These are phyloP conservation scores for Climacteris rufus DNA, from an alignment of 2,113 vertebrate species.

Conservation along the genomic window DNA sequence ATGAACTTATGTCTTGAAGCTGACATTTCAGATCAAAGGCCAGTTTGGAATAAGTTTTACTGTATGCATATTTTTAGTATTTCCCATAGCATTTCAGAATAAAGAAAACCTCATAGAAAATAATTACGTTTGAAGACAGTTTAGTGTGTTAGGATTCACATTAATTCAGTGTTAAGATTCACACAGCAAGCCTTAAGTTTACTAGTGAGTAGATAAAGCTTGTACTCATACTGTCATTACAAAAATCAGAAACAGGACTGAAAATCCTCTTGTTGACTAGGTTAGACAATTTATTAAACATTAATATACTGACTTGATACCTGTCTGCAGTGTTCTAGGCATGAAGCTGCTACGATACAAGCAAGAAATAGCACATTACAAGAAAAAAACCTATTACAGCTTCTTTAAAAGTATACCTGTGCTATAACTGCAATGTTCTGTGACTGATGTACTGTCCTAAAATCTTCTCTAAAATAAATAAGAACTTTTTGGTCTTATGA, in stretches of 20 bases:
- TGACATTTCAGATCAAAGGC: neutral
- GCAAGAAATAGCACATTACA: neutral
- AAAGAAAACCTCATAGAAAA: neutral
- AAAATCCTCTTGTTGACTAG: neutral
- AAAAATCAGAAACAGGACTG: neutral
- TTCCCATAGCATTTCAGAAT: neutral
- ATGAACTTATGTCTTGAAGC: neutral
- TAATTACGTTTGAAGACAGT: neutral
- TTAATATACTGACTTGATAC: neutral
- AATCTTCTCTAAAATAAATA: neutral
- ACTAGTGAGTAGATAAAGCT: neutral
- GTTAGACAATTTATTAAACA: neutral
- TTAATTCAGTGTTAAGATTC: neutral
- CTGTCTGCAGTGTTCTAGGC: neutral
- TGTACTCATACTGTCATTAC: neutral
- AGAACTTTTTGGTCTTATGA: neutral
- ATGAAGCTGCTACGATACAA: neutral
- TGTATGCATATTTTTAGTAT: neutral
- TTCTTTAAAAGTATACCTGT: neutral
- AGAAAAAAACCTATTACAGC: no score
- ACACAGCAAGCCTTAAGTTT: neutral
- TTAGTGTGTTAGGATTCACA: neutral
- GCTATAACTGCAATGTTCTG: neutral
- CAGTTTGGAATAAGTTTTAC: neutral
- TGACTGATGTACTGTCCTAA: neutral